Percentiles rank a stretch among this genome's conserved stretches.
Conservation (phyloP, 2,113 vertebrate genomes). For the Cinclus mexicanus region DNA sequence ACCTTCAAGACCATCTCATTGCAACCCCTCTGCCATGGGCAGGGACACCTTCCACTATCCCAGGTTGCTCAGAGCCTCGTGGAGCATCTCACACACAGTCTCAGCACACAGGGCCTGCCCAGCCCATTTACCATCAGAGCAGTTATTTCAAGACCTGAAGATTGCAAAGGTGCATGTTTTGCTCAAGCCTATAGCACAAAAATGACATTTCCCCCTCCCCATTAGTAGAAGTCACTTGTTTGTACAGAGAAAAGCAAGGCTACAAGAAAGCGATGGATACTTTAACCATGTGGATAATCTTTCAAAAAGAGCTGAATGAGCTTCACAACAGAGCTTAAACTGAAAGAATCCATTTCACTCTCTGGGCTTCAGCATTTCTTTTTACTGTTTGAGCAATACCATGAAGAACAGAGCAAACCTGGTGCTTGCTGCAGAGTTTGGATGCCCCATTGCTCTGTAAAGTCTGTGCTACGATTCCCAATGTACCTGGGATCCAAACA, state of each 20-base stretch:
- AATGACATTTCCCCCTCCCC: fast-evolving
- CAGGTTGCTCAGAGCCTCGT: background rate
- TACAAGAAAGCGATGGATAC: background rate
- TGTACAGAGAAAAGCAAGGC: background rate
- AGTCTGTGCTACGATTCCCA: background rate
- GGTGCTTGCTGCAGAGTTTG: background rate
- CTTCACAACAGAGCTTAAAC: background rate
- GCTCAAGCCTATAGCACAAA: background rate
- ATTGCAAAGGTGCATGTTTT: background rate
- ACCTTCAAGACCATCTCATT: background rate
- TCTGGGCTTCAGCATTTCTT: background rate
- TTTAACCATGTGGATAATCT: background rate
- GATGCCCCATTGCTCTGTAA: background rate
- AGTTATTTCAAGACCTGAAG: background rate
- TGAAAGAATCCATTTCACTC: background rate
- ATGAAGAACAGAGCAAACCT: background rate
- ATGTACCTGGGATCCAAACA: background rate
- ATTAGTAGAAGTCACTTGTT: background rate
- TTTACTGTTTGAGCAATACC: fast-evolving
- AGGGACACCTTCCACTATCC: background rate
- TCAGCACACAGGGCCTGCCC: background rate
- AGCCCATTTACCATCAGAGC: background rate
- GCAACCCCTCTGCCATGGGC: background rate
- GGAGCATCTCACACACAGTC: background rate
- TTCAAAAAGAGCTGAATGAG: background rate